Evolutionary conservation across 2,113 vertebrate species (phyloP).

Genomic region (Murina feae): DNA sequence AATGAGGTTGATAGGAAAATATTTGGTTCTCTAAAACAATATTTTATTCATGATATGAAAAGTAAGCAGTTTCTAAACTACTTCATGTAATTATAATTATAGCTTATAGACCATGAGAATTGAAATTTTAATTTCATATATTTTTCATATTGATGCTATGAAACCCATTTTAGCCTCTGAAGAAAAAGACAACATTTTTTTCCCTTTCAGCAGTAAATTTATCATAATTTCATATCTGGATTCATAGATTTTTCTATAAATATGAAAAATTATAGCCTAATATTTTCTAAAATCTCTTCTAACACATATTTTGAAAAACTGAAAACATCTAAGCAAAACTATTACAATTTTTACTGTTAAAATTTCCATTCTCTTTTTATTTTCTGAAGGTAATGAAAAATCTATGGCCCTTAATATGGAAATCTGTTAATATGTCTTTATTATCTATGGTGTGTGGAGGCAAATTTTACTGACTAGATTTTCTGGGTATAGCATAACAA

Average conservation of each 20-base stretch:
- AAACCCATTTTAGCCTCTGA: not conserved
- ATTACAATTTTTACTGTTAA: not conserved
- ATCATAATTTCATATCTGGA: slow-evolving; percentile 16
- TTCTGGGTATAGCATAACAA: not conserved
- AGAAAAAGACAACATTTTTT: slow-evolving; percentile 17
- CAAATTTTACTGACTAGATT: not conserved
- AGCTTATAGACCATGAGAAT: not conserved
- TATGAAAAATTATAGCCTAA: not conserved
- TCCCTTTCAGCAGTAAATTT: not conserved
- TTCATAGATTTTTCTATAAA: slow-evolving; percentile 33
- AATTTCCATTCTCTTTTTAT: not conserved
- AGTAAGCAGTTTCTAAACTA: slow-evolving; percentile 33
- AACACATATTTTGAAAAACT: slow-evolving; percentile 51
- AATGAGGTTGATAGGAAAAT: not conserved
- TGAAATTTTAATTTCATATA: slow-evolving; percentile 21
- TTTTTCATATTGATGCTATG: slow-evolving; percentile 18
- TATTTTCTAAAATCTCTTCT: slow-evolving; percentile 58
- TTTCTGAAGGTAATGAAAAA: not conserved
- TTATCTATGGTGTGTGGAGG: not conserved
- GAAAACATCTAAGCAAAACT: slow-evolving; percentile 39
- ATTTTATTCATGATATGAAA: slow-evolving; percentile 10
- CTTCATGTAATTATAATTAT: not conserved
- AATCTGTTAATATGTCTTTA: not conserved
- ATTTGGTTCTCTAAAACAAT: slow-evolving; percentile 35
- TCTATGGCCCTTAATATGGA: not conserved